These are phyloP conservation scores for Hypomecis atomaria DNA, from an alignment of 2,888 invertebrate species.

Conservation along the genomic window DNA sequence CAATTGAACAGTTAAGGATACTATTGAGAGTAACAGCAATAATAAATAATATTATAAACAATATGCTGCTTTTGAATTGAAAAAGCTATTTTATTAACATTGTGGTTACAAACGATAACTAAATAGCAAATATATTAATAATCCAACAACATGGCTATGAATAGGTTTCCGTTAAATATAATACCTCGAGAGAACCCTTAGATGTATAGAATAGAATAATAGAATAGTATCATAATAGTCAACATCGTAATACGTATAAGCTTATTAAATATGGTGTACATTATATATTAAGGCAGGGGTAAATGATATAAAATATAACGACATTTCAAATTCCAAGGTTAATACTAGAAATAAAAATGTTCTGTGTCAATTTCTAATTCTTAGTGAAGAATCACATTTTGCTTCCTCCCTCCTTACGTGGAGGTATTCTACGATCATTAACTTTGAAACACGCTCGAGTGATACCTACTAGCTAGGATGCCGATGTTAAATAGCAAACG, in stretches of 20 bases:
- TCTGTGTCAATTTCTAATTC: conserved; percentile 54
- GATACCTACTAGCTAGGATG: conserved; percentile 59
- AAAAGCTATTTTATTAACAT: conserved; percentile 33
- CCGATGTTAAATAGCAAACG: conserved; percentile 40
- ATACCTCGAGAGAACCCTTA: conserved; percentile 58
- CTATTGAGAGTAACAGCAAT: conserved; percentile 51
- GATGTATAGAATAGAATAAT: conserved; percentile 45
- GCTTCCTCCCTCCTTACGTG: conserved; percentile 34
- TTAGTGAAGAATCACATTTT: conserved; percentile 54
- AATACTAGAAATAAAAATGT: conserved; percentile 54
- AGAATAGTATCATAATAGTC: conserved; percentile 76
- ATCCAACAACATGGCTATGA: conserved; percentile 45
- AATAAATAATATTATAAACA: conserved; percentile 29
- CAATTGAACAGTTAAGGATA: conserved; percentile 70
- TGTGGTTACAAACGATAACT: conserved; percentile 24
- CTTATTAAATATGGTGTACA: conserved; percentile 68
- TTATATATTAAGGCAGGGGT: conserved; percentile 72
- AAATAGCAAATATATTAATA: conserved; percentile 41
- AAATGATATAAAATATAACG: conserved; percentile 78
- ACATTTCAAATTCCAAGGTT: conserved; percentile 57
- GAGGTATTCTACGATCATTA: conserved; percentile 45
- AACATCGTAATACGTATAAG: conserved; percentile 83
- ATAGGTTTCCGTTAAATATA: conserved; percentile 31
- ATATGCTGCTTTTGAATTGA: conserved; percentile 30
- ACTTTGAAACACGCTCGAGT: conserved; percentile 54